Evolutionary conservation across 1,140 invertebrate species (phyloP), one percentile per base, ranked within the genome.

Genomic region (Phenacoccus solenopsis): DNA sequence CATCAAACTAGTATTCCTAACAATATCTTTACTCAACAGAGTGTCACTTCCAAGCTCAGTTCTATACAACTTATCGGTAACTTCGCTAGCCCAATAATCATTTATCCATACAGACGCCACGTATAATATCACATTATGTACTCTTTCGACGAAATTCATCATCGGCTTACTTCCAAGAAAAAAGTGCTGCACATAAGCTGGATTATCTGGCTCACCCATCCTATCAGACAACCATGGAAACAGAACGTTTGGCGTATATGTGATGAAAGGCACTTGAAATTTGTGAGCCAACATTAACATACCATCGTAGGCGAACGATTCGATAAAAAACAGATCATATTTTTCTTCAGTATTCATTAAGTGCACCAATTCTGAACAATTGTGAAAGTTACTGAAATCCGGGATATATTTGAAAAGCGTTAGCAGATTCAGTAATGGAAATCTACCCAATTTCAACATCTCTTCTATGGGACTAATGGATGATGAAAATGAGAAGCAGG

Each of bases 221-320:
- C 81, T 77, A 16, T 80, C 76, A 30, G 81, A 82, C 67, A 83
- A 80, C 83, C 84, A 88, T 10, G 85, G 79, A 80, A 86, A 82
- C 24, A 85, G 71, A 2, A 81, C 77, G 38, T 82, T 82, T 1
- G 85, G 83, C 70, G 80, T 81, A 7, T 84, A 72, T 0, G 80
- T 78, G 1, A 90, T 83, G 3, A 85, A 80, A 0, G 87, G 88
- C 1, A 71, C 72, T 68, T 71, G 70, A 56, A 75, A 73, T 22
- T 70, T 73, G 72, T 80, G 73, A 0, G 77, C 76, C 25, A 80
- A 74, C 0, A 73, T 73, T 1, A 75, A 28, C 22, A 73, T 73
- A 5, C 71, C 38, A 24, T 75, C 75, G 0, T 69, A 72, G 27
- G 70, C 72, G 67, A 76, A 78, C 10, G 74, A 71, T 72, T 77